These are phyloP conservation scores for Pitta sordida DNA, from an alignment of 2,113 vertebrate genomes.

Conservation along the genomic window DNA sequence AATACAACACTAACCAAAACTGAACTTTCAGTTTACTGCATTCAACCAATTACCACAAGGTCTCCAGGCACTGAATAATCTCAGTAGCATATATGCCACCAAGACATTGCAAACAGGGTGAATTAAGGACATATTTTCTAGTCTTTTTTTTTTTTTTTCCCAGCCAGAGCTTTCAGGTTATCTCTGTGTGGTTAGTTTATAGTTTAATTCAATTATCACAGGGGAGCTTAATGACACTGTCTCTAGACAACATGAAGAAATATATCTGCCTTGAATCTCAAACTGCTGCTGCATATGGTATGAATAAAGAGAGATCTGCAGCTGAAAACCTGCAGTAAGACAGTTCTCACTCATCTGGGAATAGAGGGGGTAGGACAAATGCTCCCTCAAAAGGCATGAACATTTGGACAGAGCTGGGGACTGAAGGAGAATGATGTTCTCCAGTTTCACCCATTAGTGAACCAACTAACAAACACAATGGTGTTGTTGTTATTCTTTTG, in stretches of 20 bases:
- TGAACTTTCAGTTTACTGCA: slow-evolving; percentile 4
- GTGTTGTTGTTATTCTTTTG: slow-evolving; percentile 99
- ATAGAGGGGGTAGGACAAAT: slow-evolving; percentile 87
- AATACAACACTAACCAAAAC: slow-evolving; percentile 32
- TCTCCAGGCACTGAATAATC: slow-evolving; percentile 9
- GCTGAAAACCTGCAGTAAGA: slow-evolving; percentile 86
- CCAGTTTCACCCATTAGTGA: slow-evolving; percentile 99
- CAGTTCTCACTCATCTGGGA: slow-evolving; percentile 89
- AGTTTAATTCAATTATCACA: slow-evolving; percentile 71
- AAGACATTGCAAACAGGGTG: slow-evolving; percentile 30
- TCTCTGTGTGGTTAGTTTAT: slow-evolving; percentile 60
- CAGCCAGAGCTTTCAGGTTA: slow-evolving; percentile 53
- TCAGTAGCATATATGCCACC: not conserved
- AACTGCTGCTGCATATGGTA: slow-evolving; percentile 76
- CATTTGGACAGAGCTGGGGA: slow-evolving; percentile 92
- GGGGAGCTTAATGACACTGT: slow-evolving; percentile 74
- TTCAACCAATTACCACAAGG: slow-evolving; percentile 13
- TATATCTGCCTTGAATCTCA: slow-evolving; percentile 74
- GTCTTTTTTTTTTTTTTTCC: not conserved
- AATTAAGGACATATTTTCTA: slow-evolving; percentile 59
- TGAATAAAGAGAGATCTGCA: slow-evolving; percentile 78
- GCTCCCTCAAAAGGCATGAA: slow-evolving; percentile 93
- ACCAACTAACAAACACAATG: slow-evolving; percentile 99
- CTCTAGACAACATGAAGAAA: slow-evolving; percentile 71
- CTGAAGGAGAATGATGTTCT: slow-evolving; percentile 98